These are phyloP conservation scores for Cyprinodon brontotheroides DNA, from an alignment of 2,113 vertebrate species.

Conservation along the genomic window DNA sequence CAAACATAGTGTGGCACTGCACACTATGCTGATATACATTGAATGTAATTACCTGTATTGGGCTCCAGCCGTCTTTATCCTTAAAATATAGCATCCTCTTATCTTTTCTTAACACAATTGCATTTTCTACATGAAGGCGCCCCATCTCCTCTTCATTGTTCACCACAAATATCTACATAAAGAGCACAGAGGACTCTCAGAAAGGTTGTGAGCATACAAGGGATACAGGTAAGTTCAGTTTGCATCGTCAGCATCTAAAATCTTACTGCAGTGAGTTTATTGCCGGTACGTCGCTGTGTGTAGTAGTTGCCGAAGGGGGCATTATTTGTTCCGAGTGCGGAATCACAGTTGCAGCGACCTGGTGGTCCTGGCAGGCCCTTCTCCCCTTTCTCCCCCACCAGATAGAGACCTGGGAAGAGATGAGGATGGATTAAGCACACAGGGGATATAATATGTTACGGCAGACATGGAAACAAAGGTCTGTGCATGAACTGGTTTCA, in stretches of 20 bases:
- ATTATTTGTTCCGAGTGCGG: slow-evolving; percentile 74
- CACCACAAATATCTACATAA: slow-evolving; percentile 88
- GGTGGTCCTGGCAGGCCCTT: slow-evolving; percentile 87
- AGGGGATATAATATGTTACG: not conserved
- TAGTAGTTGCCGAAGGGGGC: slow-evolving; percentile 82
- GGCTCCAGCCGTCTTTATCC: slow-evolving; percentile 90
- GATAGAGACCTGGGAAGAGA: slow-evolving; percentile 80
- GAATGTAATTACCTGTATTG: slow-evolving; percentile 84
- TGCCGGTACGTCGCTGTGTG: slow-evolving; percentile 72
- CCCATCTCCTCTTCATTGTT: slow-evolving; percentile 87
- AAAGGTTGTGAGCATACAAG: not conserved
- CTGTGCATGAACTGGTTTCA: slow-evolving; percentile 30
- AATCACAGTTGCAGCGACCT: slow-evolving; percentile 88
- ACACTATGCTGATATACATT: not conserved
- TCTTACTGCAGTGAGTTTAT: slow-evolving; percentile 88
- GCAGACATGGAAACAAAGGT: not conserved
- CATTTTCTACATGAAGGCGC: slow-evolving; percentile 82
- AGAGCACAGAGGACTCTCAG: not conserved
- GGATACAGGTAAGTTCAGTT: not conserved
- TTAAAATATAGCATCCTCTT: slow-evolving; percentile 91
- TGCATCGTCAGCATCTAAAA: not conserved
- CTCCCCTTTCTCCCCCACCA: slow-evolving; percentile 92
- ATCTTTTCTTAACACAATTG: slow-evolving; percentile 90
- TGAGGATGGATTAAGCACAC: not conserved
- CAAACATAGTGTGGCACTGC: too few species aligned